Evolutionary conservation across 1,140 invertebrate species (phyloP).

Genomic region (Oryctes rhinoceros): DNA sequence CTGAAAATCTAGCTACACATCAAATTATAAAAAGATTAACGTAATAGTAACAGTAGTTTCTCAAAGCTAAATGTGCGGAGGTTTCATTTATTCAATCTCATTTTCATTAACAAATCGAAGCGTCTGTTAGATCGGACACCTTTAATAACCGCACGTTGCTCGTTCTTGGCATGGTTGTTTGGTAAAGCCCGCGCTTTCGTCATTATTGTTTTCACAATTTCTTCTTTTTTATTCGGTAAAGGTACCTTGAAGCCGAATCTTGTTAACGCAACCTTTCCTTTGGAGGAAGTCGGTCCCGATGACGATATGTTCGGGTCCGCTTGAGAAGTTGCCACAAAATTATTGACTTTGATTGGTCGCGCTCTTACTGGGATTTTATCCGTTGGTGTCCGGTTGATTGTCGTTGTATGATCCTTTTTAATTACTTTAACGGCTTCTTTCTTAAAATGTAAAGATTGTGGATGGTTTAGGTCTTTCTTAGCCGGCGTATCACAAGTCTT

Average conservation of each 20-base stretch:
- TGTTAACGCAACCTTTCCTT: background rate
- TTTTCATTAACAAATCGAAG: conserved; percentile 39
- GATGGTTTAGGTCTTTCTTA: too few species aligned
- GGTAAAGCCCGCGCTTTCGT: background rate
- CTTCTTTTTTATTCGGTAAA: background rate
- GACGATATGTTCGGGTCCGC: background rate
- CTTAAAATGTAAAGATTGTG: too few species aligned
- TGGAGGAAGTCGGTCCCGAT: background rate
- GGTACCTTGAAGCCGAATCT: conserved; percentile 18
- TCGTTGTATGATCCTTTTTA: too few species aligned
- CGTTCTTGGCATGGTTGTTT: background rate
- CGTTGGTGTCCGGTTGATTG: too few species aligned
- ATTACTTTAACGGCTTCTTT: too few species aligned
- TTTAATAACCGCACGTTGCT: conserved; percentile 32
- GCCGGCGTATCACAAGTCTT: background rate
- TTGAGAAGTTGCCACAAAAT: too few species aligned
- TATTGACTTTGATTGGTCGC: too few species aligned
- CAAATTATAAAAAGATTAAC: too few species aligned
- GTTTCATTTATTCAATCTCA: conserved; percentile 16
- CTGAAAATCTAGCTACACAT: too few species aligned
- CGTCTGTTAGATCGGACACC: conserved; percentile 37
- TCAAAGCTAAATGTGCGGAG: too few species aligned
- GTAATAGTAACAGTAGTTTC: too few species aligned
- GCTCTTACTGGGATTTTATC: too few species aligned
- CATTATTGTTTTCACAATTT: conserved; percentile 4